Conservation (phyloP, 2,888 invertebrate genomes). For the Villa cingulata region DNA sequence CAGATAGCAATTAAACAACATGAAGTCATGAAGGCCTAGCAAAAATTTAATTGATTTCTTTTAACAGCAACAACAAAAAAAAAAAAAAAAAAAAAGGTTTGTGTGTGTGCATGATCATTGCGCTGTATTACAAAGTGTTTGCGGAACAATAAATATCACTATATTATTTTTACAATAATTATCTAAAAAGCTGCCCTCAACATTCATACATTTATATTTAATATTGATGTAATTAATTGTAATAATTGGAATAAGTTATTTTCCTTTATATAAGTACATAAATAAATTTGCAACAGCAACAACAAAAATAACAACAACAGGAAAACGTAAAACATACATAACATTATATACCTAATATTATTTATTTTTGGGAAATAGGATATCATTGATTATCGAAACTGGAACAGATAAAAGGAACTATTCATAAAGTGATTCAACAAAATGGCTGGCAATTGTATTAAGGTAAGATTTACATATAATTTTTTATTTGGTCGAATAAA, state of each 20-base stretch:
- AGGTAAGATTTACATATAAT: constrained; percentile 16
- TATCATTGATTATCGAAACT: constrained; percentile 8
- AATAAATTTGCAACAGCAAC: too few species aligned
- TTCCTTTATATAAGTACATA: neutral
- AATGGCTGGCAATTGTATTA: constrained; percentile 21
- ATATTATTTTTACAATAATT: neutral
- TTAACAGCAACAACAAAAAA: neutral
- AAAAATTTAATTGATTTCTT: constrained; percentile 1
- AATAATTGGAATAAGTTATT: constrained; percentile 1
- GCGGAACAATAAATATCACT: constrained; percentile 4
- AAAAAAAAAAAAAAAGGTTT: neutral
- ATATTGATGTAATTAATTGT: too few species aligned
- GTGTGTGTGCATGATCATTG: too few species aligned
- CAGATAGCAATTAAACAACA: too few species aligned
- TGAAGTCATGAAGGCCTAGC: constrained; percentile 4
- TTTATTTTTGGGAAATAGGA: too few species aligned
- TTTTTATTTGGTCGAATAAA: too few species aligned
- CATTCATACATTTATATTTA: neutral
- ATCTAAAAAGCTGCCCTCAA: neutral
- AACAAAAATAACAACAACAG: too few species aligned
- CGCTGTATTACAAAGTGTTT: constrained; percentile 2
- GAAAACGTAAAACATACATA: too few species aligned
- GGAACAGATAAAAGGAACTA: constrained; percentile 14
- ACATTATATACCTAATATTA: too few species aligned
- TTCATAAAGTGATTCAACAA: constrained; percentile 18